phyloP scores from a whole-genome alignment of 2,113 vertebrate species.

The Pica pica region DNA sequence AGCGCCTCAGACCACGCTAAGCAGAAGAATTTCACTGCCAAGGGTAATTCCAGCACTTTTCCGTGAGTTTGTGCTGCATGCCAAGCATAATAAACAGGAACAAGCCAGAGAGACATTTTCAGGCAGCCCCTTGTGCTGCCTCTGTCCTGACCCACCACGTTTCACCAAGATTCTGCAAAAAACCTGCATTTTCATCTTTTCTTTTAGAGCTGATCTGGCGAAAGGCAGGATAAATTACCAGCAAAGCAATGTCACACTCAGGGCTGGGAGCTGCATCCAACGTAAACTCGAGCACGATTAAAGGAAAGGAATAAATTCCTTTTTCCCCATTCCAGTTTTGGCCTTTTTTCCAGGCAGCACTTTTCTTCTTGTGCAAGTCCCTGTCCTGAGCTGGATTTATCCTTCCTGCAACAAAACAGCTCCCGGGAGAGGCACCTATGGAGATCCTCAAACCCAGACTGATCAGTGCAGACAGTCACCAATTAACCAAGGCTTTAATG shows the following conservation, averaged over 20 bases:
- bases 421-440: neutral
- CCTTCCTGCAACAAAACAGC: neutral
- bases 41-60: neutral
- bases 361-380: neutral
- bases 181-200: neutral
- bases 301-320: neutral
- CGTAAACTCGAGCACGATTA: rapidly evolving
- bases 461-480: neutral
- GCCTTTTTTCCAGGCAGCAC: neutral
- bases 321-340: neutral
- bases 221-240: neutral
- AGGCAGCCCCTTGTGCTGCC: neutral
- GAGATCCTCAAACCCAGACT: neutral
- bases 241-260: rapidly evolving
- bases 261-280: neutral
- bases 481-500: neutral
- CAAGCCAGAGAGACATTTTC: neutral
- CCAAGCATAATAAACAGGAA: neutral
- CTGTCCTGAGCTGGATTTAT: neutral
- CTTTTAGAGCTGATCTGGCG: neutral
- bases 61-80: neutral
- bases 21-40: neutral
- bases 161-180: neutral
- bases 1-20: neutral
- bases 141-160: neutral